Evolutionary conservation across 2,888 invertebrate genomes (phyloP).

Genomic region (Cosmopolites sordidus): DNA sequence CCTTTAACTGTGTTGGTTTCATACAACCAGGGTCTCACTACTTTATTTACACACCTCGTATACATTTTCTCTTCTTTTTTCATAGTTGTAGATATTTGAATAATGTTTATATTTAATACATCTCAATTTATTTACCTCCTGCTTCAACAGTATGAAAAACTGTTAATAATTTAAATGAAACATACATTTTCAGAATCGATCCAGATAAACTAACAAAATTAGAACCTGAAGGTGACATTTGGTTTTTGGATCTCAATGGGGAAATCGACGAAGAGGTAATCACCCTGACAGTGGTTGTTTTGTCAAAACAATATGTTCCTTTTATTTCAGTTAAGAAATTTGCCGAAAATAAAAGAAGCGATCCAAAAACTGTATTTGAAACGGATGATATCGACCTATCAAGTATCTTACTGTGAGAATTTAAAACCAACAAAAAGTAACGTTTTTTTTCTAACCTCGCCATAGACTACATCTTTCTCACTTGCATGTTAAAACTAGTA

Average conservation of each 20-base stretch:
- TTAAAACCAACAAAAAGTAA: slow-evolving; percentile 1
- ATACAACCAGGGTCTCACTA: too few relatives aligned
- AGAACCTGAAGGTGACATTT: slow-evolving; percentile 21
- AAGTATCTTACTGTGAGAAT: slow-evolving; percentile 20
- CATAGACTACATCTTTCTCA: too few relatives aligned
- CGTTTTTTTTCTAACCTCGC: too few relatives aligned
- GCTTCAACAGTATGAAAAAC: too few relatives aligned
- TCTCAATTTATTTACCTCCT: too few relatives aligned
- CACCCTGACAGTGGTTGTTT: background rate
- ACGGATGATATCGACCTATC: slow-evolving; percentile 26
- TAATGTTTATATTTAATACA: too few relatives aligned
- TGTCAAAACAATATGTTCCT: background rate
- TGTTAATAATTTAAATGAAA: background rate
- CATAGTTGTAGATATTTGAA: too few relatives aligned
- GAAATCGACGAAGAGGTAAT: slow-evolving; percentile 17
- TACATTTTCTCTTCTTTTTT: too few relatives aligned
- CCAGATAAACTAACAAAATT: slow-evolving; percentile 14
- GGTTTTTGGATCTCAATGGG: slow-evolving; percentile 16
- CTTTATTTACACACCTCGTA: too few relatives aligned
- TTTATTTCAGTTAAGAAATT: slow-evolving; percentile 13
- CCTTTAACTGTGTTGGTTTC: too few relatives aligned
- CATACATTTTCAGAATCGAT: slow-evolving; percentile 12
- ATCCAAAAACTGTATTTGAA: slow-evolving; percentile 26
- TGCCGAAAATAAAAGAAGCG: slow-evolving; percentile 19
- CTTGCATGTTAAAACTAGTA: too few relatives aligned